Base-by-base conservation (phyloP, 64 coral and sea anemone species). In the Actinia tenebrosa region DNA sequence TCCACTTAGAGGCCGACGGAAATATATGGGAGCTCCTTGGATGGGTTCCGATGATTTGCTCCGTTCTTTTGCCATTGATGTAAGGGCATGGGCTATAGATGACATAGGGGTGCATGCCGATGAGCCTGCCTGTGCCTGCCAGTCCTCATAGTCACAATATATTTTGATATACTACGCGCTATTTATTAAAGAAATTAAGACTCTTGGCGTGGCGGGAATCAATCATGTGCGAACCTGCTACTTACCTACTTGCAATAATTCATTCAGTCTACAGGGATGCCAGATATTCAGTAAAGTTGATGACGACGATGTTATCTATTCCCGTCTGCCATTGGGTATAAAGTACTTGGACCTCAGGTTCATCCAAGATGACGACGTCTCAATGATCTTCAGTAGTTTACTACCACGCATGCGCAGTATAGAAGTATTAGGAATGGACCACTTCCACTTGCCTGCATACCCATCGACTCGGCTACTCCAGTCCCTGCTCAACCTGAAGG, bases 211-310 rank as follows among this genome's bases (percentile, higher is more conserved):
- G 47, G 47, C 7, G 47, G 0, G 0, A 50, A 50, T 50, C 47
- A 8, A 50, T 50, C 47, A 50, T 2, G 47, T 50, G 47, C 30
- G 30, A 37, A 50, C 47, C 47, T 2, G 47, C 7, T 50, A 50
- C 22, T 7, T 66, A n/a, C 10, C 2, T 11, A 58, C 56, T 13
- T 16, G 56, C 10, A 13, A 58, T 16, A 10, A 58, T 58, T 58
- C 87, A 1, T 0, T 87, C 64, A 95, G 93, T 78, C 83, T 95
- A n/a, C 89, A 91, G 77, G 93, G 89, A 19, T 91, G 89, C 20
- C 84, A 91, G 26, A 2, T 66, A 20, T 69, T 89, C 80, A 47
- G 46, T 7, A 89, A 91, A 15, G 64, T 71, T 4, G 86, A 10
- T 20, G 46, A 84, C 0, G 53, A 82, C 27, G 71, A 71, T 46